phyloP scores from a whole-genome alignment of 2,113 vertebrate genomes.

The Macrotis lagotis region DNA sequence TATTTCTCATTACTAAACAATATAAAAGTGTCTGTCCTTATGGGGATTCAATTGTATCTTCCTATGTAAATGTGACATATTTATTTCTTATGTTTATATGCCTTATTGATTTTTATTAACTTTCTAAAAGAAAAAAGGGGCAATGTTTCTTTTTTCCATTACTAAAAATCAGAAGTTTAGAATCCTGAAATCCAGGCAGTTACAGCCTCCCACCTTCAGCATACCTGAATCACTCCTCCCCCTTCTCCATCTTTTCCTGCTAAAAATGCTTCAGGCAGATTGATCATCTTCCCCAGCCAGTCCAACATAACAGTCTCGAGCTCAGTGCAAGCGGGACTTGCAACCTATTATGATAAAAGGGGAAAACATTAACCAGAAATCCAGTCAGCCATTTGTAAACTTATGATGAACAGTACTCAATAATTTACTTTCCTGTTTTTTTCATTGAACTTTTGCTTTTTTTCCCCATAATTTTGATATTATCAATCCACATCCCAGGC shows the following conservation, averaged over 20 bases:
- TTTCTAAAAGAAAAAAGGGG: not conserved
- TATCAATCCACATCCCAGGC: not conserved
- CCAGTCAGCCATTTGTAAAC: not conserved
- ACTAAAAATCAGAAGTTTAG: not conserved
- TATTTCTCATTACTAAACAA: not conserved
- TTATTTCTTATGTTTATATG: not conserved
- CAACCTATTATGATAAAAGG: conserved; percentile 83
- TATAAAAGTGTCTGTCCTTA: not conserved
- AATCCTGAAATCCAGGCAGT: rapidly evolving
- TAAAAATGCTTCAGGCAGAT: conserved; percentile 92
- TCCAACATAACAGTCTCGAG: conserved; percentile 97
- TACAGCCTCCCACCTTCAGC: rapidly evolving
- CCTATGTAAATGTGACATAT: not conserved
- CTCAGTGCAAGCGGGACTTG: conserved; percentile 97
- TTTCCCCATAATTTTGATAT: not conserved
- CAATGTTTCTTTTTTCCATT: not conserved
- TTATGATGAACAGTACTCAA: not conserved
- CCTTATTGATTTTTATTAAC: not conserved
- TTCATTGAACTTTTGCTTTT: not conserved
- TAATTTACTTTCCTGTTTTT: not conserved
- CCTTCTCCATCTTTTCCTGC: conserved; percentile 87
- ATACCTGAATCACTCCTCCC: conserved; percentile 98
- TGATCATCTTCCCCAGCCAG: conserved; percentile 96
- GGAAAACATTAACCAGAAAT: conserved; percentile 24
- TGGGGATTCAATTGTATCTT: not conserved